Conservation (phyloP, 2,888 invertebrate genomes). For the Apamea sordens region DNA sequence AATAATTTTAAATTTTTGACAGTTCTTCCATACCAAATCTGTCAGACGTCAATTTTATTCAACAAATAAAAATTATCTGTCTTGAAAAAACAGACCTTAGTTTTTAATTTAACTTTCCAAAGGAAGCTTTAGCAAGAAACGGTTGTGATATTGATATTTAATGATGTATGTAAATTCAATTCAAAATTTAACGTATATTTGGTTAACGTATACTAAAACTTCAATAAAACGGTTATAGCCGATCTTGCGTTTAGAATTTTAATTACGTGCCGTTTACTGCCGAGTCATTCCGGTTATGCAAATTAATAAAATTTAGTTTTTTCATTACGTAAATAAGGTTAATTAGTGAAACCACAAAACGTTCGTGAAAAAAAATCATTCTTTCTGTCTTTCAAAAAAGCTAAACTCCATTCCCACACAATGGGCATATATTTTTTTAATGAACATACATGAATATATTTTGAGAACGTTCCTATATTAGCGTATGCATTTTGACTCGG, state of each 20-base stretch:
- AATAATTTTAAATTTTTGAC: too few relatives aligned
- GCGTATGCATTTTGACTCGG: constrained; percentile 20
- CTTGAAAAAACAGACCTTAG: too few relatives aligned
- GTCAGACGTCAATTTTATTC: too few relatives aligned
- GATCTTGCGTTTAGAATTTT: background rate
- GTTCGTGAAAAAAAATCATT: background rate
- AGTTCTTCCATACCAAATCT: too few relatives aligned
- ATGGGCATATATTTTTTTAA: background rate
- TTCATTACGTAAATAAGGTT: background rate
- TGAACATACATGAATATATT: background rate
- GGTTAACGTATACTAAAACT: background rate
- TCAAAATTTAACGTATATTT: background rate
- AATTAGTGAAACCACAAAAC: background rate
- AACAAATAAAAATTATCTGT: too few relatives aligned
- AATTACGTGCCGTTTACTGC: background rate
- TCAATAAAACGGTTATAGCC: background rate
- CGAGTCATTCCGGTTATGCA: background rate
- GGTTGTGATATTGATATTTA: background rate
- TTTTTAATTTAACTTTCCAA: background rate
- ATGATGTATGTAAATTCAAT: constrained; percentile 13
- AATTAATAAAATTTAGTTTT: background rate
- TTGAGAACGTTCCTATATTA: constrained; percentile 11
- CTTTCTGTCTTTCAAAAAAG: background rate
- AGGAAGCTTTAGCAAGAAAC: background rate
- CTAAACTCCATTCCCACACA: background rate